Base-by-base conservation (phyloP, 1,140 invertebrate genomes). In the Cydia pomonella region DNA sequence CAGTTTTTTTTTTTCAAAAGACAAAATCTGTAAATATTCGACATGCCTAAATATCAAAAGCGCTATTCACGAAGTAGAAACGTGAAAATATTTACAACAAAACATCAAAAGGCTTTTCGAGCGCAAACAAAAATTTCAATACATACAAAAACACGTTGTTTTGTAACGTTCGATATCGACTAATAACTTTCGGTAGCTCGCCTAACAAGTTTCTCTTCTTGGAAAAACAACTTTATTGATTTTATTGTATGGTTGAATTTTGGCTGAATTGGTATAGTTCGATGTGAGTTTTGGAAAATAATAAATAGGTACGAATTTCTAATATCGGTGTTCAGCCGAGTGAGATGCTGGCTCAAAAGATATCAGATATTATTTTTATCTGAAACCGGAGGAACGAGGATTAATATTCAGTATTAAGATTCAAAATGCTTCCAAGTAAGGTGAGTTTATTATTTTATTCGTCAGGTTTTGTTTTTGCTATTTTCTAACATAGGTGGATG, bases 81-180 rank as follows among this genome's bases (percentile, higher is more conserved):
- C 27, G 53, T 59, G 53, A 18, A 69, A 18, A 33, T 69, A 33
- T 69, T 33, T 33, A 69, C 27, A 69, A 33, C 27, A n/a, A n/a
- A 69, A 69, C 64, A 69, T 69, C 64, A 69, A 69, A 69, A 69
- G 64, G 27, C 33, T 69, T 64, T 69, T 69, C 27, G 29, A 69
- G 64, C n/a, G 29, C 64, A 33, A 69, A 69, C 64, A 69, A 69
- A 69, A 41, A 69, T 69, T 69, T 69, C 64, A 69, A 69, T 69
- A 69, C 64, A 69, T 69, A 64, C 29, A 33, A 33, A 69, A 69
- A 69, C 64, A 41, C 64, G 27, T 69, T 41, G 27, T 69, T 69
- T 18, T 38, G 27, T 29, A 23, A 62, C 62, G 63, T 66, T 66
- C 63, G n/a, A 66, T 33, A 33, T 59, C 25, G 23, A 16, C 10